A percentile compares a stretch with the other conserved stretches of the same genome.
These are phyloP conservation scores for Xyrichtys novacula DNA, from an alignment of 2,797 vertebrate genomes.

Conservation along the genomic window DNA sequence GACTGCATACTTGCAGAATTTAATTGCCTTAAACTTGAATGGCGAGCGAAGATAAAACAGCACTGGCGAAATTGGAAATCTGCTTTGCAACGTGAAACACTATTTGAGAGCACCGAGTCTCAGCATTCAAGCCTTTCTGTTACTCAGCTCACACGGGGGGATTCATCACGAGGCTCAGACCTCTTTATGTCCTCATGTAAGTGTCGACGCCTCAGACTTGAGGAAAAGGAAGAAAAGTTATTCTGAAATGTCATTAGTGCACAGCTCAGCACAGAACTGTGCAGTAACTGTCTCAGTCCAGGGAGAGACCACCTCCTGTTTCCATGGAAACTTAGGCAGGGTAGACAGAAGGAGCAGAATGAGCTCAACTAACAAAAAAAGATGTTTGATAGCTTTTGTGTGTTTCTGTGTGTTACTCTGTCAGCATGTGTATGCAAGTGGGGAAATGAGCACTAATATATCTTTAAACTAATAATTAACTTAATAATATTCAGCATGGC, in stretches of 20 bases:
- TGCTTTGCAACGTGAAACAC: slow-evolving; percentile 3
- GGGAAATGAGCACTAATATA: slow-evolving; percentile 46
- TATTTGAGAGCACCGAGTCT: not conserved
- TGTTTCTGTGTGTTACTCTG: slow-evolving; percentile 19
- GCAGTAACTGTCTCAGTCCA: slow-evolving; percentile 77
- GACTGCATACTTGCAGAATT: slow-evolving; percentile 18
- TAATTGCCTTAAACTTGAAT: slow-evolving; percentile 26
- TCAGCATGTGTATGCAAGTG: not conserved
- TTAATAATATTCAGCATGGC: slow-evolving; percentile 57
- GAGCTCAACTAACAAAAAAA: slow-evolving; percentile 54
- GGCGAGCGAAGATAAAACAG: slow-evolving; percentile 11
- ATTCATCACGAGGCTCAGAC: slow-evolving; percentile 29
- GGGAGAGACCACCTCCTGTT: slow-evolving; percentile 84
- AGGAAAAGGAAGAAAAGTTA: slow-evolving; percentile 72
- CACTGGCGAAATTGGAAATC: slow-evolving; percentile 8
- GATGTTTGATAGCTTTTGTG: slow-evolving; percentile 55
- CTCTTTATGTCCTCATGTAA: slow-evolving; percentile 46
- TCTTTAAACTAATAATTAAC: slow-evolving; percentile 58
- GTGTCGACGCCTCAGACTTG: slow-evolving; percentile 62
- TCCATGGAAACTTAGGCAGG: slow-evolving; percentile 86
- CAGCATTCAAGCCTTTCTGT: slow-evolving; percentile 3
- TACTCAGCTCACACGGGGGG: slow-evolving; percentile 28
- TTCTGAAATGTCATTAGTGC: slow-evolving; percentile 81
- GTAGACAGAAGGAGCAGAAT: slow-evolving; percentile 70
- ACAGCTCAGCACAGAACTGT: slow-evolving; percentile 75